Percentiles rank a stretch among this genome's conserved stretches.
Conservation (phyloP, 2,113 vertebrate species). For the Lepus americanus region DNA sequence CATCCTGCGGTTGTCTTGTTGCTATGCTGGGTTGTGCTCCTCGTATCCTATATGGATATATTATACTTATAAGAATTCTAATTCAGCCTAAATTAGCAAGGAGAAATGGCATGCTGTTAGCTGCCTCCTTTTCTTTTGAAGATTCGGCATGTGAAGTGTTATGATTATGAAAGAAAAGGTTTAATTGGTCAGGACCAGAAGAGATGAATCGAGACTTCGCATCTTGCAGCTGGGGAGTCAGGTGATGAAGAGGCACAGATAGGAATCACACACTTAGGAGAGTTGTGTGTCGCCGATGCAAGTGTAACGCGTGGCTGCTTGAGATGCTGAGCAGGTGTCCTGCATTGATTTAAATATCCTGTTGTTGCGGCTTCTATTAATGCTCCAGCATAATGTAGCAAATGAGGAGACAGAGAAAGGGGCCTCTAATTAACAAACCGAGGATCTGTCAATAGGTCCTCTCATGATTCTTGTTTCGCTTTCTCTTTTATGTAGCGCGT, state of each 20-base stretch:
- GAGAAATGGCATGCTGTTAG: conserved; percentile 70
- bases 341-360: conserved; percentile 72
- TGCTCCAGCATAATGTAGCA: conserved; percentile 41
- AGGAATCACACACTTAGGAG: conserved; percentile 77
- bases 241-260: conserved; percentile 70
- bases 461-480: conserved; percentile 1
- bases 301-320: conserved; percentile 79
- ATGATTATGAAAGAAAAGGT: conserved; percentile 80
- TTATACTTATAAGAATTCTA: conserved; percentile 64
- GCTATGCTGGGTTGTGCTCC: conserved; percentile 14
- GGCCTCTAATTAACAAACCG: conserved; percentile 72
- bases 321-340: conserved; percentile 76
- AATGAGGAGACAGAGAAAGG: conserved; percentile 43
- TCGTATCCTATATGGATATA: conserved; percentile 36
- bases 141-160: conserved; percentile 76
- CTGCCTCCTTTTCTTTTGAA: conserved; percentile 78
- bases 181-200: conserved; percentile 81
- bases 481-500: neutral
- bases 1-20: neutral
- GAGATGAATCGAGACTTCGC: conserved; percentile 68
- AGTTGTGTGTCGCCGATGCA: conserved; percentile 69
- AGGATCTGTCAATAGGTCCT: conserved; percentile 24
- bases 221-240: conserved; percentile 74
- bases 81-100: conserved; percentile 72
- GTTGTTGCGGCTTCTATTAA: conserved; percentile 78